Percentiles rank a stretch among this genome's conserved stretches.
phyloP scores from a whole-genome alignment of 2,888 invertebrate genomes.

The Sussaba pulchella region DNA sequence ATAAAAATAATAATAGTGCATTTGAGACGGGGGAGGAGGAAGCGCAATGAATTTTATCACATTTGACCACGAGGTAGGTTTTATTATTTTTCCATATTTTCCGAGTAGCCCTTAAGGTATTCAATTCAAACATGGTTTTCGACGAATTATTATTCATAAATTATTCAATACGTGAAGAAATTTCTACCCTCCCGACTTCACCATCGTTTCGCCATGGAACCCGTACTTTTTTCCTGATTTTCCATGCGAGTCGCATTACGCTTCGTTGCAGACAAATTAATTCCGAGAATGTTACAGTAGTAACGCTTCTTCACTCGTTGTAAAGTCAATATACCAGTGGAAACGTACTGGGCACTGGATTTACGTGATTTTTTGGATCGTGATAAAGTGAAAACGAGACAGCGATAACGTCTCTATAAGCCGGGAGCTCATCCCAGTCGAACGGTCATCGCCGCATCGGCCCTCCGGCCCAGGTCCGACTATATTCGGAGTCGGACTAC shows the following conservation, averaged over 20 bases:
- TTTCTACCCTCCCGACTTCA: too few species aligned
- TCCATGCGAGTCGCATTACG: too few species aligned
- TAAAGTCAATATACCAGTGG: too few species aligned
- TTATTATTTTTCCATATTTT: background rate
- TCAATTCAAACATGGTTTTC: background rate
- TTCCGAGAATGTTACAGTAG: too few species aligned
- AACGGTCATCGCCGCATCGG: background rate
- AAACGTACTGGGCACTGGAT: too few species aligned
- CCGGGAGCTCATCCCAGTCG: background rate
- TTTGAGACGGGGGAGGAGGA: background rate
- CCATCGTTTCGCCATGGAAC: too few species aligned
- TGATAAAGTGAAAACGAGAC: background rate
- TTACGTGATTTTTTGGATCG: background rate
- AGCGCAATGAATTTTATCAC: constrained; percentile 14
- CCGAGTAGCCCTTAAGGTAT: background rate
- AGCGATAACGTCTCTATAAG: background rate
- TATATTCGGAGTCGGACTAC: constrained; percentile 17
- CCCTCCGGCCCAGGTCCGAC: constrained; percentile 14
- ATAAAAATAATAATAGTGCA: constrained; percentile 28
- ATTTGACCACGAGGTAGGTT: background rate
- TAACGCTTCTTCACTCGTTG: background rate
- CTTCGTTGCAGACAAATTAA: too few species aligned
- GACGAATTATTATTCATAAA: too few species aligned
- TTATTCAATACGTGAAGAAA: too few species aligned
- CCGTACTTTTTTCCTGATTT: too few species aligned